Percentiles rank a stretch among this genome's conserved stretches.
phyloP scores from a whole-genome alignment of 2,113 vertebrate species.

The Pholis gunnellus region DNA sequence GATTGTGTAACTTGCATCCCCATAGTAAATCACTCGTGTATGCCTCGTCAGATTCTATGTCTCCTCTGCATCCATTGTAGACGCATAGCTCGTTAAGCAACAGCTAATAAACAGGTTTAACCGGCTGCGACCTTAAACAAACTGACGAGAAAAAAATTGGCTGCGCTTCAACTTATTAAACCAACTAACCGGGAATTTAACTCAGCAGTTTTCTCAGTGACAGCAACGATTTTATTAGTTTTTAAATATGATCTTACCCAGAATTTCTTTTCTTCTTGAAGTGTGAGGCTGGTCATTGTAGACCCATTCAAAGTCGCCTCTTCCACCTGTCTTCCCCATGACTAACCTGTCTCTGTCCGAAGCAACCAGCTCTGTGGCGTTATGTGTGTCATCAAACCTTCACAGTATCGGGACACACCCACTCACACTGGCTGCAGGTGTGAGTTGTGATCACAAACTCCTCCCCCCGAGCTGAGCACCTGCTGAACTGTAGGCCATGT shows the following conservation, averaged over 20 bases:
- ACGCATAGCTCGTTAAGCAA: constrained; percentile 40
- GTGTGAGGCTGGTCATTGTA: constrained; percentile 97
- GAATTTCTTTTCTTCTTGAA: constrained; percentile 92
- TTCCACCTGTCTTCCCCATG: constrained; percentile 89
- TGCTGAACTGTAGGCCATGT: background rate
- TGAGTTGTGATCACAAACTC: constrained; percentile 18
- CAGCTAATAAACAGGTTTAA: constrained; percentile 75
- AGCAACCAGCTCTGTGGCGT: constrained; percentile 7
- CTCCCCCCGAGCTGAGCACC: constrained; percentile 17
- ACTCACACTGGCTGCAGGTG: constrained; percentile 22
- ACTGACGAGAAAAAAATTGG: background rate
- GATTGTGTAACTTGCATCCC: background rate
- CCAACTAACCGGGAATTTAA: background rate
- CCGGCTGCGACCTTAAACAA: constrained; percentile 55
- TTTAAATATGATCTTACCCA: constrained; percentile 85
- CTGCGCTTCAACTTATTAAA: background rate
- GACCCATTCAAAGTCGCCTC: constrained; percentile 96
- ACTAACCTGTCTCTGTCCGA: background rate
- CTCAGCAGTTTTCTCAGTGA: background rate
- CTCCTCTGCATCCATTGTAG: constrained; percentile 26
- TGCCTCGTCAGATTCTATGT: background rate
- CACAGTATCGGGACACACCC: constrained; percentile 70
- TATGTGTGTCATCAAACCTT: constrained; percentile 46
- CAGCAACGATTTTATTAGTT: background rate
- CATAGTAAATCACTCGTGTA: background rate